Evolutionary conservation across 2,888 invertebrate genomes (phyloP).

Genomic region (Eristalis intricaria): DNA sequence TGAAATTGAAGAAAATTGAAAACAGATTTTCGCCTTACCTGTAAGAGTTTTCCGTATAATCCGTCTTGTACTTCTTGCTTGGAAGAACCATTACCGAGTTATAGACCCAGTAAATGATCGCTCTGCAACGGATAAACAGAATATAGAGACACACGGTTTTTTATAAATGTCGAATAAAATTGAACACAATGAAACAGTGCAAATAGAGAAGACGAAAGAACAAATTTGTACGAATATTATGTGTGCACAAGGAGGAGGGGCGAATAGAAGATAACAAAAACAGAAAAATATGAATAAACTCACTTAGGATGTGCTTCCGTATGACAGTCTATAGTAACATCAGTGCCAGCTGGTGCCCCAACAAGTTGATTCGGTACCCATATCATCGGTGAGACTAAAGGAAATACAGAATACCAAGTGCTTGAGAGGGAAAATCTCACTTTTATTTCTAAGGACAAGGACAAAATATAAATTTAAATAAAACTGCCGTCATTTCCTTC

Average conservation of each 20-base stretch:
- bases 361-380: constrained; percentile 97
- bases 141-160: constrained; percentile 30
- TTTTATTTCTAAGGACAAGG: constrained; percentile 39
- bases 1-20: neutral
- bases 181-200: constrained; percentile 35
- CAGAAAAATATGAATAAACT: constrained; percentile 74
- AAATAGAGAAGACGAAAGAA: neutral
- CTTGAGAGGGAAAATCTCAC: constrained; percentile 6
- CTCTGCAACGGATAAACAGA: constrained; percentile 81
- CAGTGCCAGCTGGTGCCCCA: constrained; percentile 93
- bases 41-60: constrained; percentile 92
- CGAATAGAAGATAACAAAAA: constrained; percentile 35
- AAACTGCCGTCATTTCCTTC: constrained; percentile 72
- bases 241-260: neutral
- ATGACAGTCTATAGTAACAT: constrained; percentile 95
- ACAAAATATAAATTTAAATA: constrained; percentile 71
- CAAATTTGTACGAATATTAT: constrained; percentile 6
- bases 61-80: constrained; percentile 93
- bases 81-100: constrained; percentile 94
- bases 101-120: constrained; percentile 96
- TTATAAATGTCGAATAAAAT: constrained; percentile 30
- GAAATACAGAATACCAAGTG: constrained; percentile 38
- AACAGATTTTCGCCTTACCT: constrained; percentile 81
- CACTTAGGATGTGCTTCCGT: constrained; percentile 92
- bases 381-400: constrained; percentile 94